These are phyloP conservation scores for Cyclina sinensis DNA, from an alignment of 1,140 invertebrate species.

Conservation along the genomic window DNA sequence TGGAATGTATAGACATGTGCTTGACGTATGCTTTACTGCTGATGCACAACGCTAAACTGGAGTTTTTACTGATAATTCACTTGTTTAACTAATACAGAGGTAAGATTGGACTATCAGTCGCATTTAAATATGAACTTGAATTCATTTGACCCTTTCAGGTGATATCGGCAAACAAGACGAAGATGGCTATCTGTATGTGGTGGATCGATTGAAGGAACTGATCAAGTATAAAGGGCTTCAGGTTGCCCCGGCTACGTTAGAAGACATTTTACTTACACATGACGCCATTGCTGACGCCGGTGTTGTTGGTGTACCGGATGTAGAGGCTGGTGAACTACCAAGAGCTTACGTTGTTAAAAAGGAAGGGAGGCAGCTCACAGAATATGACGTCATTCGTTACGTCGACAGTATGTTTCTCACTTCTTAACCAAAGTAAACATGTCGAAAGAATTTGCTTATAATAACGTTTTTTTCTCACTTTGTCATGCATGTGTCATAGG, in stretches of 20 bases:
- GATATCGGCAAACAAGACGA: slow-evolving; percentile 82
- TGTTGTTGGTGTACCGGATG: slow-evolving; percentile 93
- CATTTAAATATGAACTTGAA: no score
- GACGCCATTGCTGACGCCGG: slow-evolving; percentile 93
- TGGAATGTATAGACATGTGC: no score
- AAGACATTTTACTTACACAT: slow-evolving; percentile 92
- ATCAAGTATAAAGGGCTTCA: slow-evolving; percentile 95
- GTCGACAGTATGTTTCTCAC: slow-evolving; percentile 51
- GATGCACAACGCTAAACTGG: no score
- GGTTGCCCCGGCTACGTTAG: slow-evolving; percentile 95
- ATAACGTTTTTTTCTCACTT: no score
- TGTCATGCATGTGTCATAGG: no score
- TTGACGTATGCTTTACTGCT: no score
- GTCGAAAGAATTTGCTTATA: no score
- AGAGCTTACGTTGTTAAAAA: slow-evolving; percentile 92
- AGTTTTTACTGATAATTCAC: no score
- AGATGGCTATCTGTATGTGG: slow-evolving; percentile 88
- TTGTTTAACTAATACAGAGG: no score
- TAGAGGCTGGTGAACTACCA: slow-evolving; percentile 91
- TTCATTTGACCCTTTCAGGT: no score
- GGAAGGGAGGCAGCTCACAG: slow-evolving; percentile 76
- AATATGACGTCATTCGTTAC: slow-evolving; percentile 63
- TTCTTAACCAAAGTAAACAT: no score
- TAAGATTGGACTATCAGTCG: no score
- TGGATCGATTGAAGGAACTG: slow-evolving; percentile 95